These are phyloP conservation scores for Omphaloscelis lunosa DNA, from an alignment of 2,888 invertebrate genomes.

Conservation along the genomic window DNA sequence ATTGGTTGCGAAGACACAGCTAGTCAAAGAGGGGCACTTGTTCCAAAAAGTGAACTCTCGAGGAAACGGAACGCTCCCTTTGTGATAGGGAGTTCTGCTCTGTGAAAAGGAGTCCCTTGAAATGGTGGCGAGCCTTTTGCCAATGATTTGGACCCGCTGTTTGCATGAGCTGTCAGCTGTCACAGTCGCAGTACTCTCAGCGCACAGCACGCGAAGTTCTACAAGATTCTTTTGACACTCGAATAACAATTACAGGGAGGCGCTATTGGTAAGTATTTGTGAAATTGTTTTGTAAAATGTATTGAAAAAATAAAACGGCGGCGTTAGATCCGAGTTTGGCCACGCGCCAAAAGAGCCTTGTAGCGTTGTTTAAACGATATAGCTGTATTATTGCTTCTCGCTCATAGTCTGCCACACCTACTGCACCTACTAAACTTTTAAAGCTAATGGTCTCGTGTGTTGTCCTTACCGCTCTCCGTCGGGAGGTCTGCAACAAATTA, in stretches of 20 bases:
- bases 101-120: too few relatives aligned
- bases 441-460: too few relatives aligned
- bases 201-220: too few relatives aligned
- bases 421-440: neutral
- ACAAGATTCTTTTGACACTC: neutral
- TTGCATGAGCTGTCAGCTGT: neutral
- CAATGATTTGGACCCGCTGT: neutral
- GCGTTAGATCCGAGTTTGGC: too few relatives aligned
- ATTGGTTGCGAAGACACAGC: too few relatives aligned
- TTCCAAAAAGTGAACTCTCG: too few relatives aligned
- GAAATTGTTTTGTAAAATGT: neutral
- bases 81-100: too few relatives aligned
- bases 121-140: too few relatives aligned
- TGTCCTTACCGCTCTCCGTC: constrained; percentile 77
- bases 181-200: neutral
- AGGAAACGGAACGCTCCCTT: too few relatives aligned
- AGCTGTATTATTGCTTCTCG: neutral
- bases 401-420: neutral
- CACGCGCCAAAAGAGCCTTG: too few relatives aligned
- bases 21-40: too few relatives aligned
- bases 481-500: constrained; percentile 80
- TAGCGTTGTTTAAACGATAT: neutral
- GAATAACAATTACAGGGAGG: neutral
- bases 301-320: neutral
- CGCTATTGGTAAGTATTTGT: neutral